phyloP scores from a whole-genome alignment of 2,113 vertebrate species.

The Cottus gobio region DNA sequence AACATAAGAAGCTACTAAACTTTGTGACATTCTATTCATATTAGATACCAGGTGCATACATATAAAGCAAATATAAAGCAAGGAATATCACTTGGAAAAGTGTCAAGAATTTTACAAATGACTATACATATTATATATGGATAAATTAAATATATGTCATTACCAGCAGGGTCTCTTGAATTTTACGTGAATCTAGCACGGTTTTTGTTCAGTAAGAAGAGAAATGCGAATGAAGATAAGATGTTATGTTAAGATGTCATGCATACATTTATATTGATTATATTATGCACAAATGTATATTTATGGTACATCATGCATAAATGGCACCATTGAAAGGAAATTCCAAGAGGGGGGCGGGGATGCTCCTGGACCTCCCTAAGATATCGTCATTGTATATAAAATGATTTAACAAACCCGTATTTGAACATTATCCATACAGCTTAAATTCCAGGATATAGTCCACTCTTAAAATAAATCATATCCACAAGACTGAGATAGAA shows the following conservation, averaged over 20 bases:
- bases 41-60: slow-evolving; percentile 22
- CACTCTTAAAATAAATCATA: not conserved
- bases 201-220: not conserved
- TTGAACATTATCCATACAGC: slow-evolving; percentile 14
- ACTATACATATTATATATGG: slow-evolving; percentile 5
- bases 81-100: slow-evolving; percentile 23
- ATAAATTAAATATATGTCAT: slow-evolving; percentile 24
- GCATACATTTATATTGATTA: no score
- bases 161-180: not conserved
- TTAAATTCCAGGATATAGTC: not conserved
- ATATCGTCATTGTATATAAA: no score
- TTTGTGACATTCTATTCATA: not conserved
- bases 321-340: not conserved
- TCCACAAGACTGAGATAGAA: not conserved
- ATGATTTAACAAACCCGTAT: not conserved
- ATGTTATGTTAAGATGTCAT: no score
- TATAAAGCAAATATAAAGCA: slow-evolving; percentile 41
- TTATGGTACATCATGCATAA: not conserved
- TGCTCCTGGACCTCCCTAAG: no score
- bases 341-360: no score
- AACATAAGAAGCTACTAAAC: slow-evolving; percentile 9
- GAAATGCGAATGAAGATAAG: not conserved
- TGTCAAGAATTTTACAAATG: slow-evolving; percentile 16
- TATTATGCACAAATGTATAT: no score
- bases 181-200: not conserved